A percentile compares a stretch with the other conserved stretches of the same genome.
These are phyloP conservation scores for Poecilia wingei DNA, from an alignment of 2,797 vertebrate genomes.

Conservation along the genomic window DNA sequence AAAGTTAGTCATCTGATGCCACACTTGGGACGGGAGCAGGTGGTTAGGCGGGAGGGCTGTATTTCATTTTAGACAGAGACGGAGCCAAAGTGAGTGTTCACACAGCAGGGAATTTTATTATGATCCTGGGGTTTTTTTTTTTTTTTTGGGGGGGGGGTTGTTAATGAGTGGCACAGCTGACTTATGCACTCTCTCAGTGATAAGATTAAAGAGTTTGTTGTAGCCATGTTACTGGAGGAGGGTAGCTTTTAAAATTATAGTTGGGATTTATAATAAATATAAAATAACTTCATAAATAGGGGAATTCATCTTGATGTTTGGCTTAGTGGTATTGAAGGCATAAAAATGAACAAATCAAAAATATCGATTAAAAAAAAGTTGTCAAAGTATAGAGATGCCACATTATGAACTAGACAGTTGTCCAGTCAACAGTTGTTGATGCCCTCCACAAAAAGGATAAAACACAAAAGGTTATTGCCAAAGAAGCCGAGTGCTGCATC, in stretches of 20 bases:
- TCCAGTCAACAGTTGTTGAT: background rate
- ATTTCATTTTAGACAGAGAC: constrained; percentile 37
- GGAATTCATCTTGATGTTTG: background rate
- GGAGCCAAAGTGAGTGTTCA: constrained; percentile 50
- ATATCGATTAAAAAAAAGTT: background rate
- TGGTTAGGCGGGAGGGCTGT: constrained; percentile 42
- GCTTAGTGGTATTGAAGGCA: background rate
- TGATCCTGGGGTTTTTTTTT: constrained; percentile 6
- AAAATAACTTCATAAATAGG: background rate
- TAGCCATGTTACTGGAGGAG: constrained; percentile 3
- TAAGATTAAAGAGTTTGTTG: constrained; percentile 11
- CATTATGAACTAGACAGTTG: background rate
- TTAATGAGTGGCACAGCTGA: constrained; percentile 38
- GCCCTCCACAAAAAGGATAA: background rate
- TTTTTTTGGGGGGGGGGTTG: too few species aligned
- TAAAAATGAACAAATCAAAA: background rate
- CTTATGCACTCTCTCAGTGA: constrained; percentile 7
- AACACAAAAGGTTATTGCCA: background rate
- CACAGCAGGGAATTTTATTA: constrained; percentile 27
- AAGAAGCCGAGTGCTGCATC: background rate
- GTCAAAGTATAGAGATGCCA: background rate
- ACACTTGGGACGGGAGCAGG: constrained; percentile 53
- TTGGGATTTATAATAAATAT: background rate
- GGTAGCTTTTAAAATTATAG: background rate
- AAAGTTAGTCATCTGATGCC: constrained; percentile 18